Evolutionary conservation across 2,888 invertebrate genomes (phyloP), one percentile per base, ranked within the genome.

Genomic region (Ormyrus nitidulus): DNA sequence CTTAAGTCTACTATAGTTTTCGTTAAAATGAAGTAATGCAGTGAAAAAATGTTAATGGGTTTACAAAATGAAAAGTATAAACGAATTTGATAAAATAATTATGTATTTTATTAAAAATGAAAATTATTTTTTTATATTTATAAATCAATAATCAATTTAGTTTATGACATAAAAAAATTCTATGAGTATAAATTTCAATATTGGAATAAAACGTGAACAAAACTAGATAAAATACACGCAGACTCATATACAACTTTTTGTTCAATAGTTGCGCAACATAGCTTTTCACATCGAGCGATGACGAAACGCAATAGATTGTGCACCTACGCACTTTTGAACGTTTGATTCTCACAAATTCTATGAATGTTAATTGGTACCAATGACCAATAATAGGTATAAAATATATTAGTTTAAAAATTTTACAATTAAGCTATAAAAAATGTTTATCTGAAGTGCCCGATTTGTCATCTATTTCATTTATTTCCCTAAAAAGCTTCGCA

Each of bases 361-460:
- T 62, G 54, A 77, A 70, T 62, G 56, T 77, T 77, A 58, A 70
- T 34, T 77, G 77, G 70, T 68, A 69, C 49, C 48, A 19, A 65
- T 5, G 56, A 78, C 61, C 68, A 62, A 78, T 34, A 34, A 34
- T 66, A 66, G 11, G 62, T 79, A 79, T 74, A 79, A 79, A 79
- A 73, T 79, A 68, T 73, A 79, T 71, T 69, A 74, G 56, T 72
- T 74, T 58, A 64, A 69, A 69, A 79, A 69, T 73, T 69, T 79
- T 79, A 73, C 34, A 79, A 74, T 79, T 58, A 74, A 79, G 64
- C 79, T 69, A 64, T 79, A 79, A 58, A 79, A 79, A 69, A 74
- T 79, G 69, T 79, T 62, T 44, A 6, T 61, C 7, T 49, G 54
- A 61, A 34, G 51, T 11, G 19, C 68, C 49, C 11, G 9, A 44